phyloP scores from a whole-genome alignment of 2,113 vertebrate genomes.

The Cynoglossus semilaevis region DNA sequence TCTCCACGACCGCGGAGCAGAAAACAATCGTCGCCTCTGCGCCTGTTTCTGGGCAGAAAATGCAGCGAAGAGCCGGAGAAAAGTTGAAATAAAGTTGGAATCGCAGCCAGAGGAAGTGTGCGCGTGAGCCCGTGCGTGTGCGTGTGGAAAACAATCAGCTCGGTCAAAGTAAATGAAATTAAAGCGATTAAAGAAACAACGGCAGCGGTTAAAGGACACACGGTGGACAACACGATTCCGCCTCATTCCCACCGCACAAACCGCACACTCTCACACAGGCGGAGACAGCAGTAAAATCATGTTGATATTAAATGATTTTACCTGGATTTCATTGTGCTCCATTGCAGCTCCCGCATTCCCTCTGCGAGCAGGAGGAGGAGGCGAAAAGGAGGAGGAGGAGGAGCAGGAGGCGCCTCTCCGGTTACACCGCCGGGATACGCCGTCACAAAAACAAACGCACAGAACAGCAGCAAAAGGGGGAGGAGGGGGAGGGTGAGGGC shows the following conservation, averaged over 20 bases:
- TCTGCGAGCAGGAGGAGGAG: constrained; percentile 41
- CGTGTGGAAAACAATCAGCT: constrained; percentile 68
- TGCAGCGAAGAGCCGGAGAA: neutral
- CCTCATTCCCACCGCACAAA: constrained; percentile 9
- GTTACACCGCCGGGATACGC: constrained; percentile 81
- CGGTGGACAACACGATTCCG: constrained; percentile 13
- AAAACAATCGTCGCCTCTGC: neutral
- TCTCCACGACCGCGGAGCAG: neutral
- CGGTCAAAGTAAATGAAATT: constrained; percentile 43
- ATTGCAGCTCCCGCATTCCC: constrained; percentile 82
- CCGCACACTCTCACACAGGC: neutral
- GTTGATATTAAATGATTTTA: constrained; percentile 67
- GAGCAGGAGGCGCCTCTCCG: constrained; percentile 70
- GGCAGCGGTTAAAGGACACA: constrained; percentile 11
- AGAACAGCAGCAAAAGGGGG: constrained; percentile 2
- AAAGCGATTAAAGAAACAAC: neutral
- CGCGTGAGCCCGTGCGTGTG: neutral
- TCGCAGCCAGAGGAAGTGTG: constrained; percentile 62
- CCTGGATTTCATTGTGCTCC: constrained; percentile 83
- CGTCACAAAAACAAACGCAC: constrained; percentile 77
- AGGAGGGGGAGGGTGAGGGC: constrained; percentile 9
- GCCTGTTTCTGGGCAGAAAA: neutral
- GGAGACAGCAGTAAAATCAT: neutral
- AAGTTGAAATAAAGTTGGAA: constrained; percentile 74
- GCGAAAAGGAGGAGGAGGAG: no score